Conservation (phyloP, 35 echinoderm and acorn worm species). For the Heliocidaris tuberculata region DNA sequence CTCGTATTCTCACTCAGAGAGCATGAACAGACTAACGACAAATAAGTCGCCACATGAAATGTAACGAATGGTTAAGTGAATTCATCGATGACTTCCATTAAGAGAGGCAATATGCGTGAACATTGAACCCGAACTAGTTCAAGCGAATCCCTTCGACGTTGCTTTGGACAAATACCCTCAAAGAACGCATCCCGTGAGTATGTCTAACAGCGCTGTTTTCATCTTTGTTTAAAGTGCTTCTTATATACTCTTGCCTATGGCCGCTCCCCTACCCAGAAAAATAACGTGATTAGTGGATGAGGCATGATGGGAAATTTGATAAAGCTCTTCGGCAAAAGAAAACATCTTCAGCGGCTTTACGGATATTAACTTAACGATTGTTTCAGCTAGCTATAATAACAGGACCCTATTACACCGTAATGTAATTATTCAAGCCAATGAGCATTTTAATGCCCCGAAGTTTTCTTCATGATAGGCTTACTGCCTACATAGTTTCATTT, state of each 20-base stretch:
- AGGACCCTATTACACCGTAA: not conserved
- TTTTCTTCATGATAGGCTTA: too few species aligned
- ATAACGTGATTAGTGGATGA: not conserved
- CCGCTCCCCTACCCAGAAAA: not conserved
- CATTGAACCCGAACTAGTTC: not conserved
- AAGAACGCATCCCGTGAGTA: not conserved
- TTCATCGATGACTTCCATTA: not conserved
- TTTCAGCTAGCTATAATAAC: not conserved
- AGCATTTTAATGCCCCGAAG: not conserved
- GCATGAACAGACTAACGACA: not conserved
- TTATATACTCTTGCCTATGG: not conserved
- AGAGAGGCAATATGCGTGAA: not conserved
- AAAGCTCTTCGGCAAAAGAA: constrained; percentile 1
- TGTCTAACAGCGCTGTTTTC: not conserved
- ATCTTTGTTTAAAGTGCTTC: not conserved
- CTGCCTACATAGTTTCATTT: too few species aligned
- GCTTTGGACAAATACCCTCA: not conserved
- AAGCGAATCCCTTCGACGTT: not conserved
- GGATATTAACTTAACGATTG: constrained; percentile 10
- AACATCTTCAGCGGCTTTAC: not conserved
- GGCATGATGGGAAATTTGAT: not conserved
- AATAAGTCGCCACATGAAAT: too few species aligned
- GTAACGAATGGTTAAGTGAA: not conserved
- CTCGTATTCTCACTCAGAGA: not conserved
- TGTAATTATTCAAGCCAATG: not conserved